These are phyloP conservation scores for silkworm (Bombyx mori) DNA, from an alignment of 1,140 invertebrate genomes.

Conservation along the genomic window ASM3026992v2 NC_085134.1:1128501-1129000, in stretches of 20 bases:
- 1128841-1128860: slow-evolving; percentile 58
- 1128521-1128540: slow-evolving; percentile 31
- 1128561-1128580: slow-evolving; percentile 13
- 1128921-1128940: slow-evolving; percentile 71
- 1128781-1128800: no score
- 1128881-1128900: slow-evolving; percentile 58
- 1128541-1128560: slow-evolving; percentile 13
- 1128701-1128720: no score
- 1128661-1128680: no score
- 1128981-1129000: slow-evolving; percentile 58
- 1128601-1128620: no score
- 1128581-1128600: slow-evolving; percentile 17
- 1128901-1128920: slow-evolving; percentile 70
- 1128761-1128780: no score
- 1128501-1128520: slow-evolving; percentile 1
- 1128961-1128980: slow-evolving; percentile 36
- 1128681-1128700: no score
- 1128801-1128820: neutral
- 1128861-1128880: slow-evolving; percentile 59
- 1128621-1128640: no score
- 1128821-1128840: slow-evolving; percentile 32
- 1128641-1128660: no score
- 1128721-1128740: no score
- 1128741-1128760: no score
- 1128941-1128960: slow-evolving; percentile 52